Base-by-base conservation (phyloP, 2,113 vertebrate species). In the Girardinichthys multiradiatus region DNA sequence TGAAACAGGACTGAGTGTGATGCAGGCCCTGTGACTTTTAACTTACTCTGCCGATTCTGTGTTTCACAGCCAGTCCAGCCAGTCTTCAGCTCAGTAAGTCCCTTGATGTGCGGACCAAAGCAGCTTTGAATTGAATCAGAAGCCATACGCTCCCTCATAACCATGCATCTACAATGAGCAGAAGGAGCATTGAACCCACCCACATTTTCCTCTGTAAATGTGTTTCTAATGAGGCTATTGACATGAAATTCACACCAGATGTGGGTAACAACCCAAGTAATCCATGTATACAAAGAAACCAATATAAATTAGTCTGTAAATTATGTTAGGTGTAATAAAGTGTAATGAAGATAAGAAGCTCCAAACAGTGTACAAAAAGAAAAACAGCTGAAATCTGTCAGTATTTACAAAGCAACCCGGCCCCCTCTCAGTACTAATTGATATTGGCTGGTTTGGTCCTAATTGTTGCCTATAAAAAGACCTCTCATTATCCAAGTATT, bases 121-220 rank as follows among this genome's bases (percentile, higher is more conserved):
- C 92, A 92, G 92, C 92, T 90, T 92, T 93, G 87, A 93, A 94
- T 93, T 81, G 80, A 86, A 91, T 93, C 93, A 89, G 86, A 89
- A 81, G 87, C 89, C 89, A 77, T 86, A 90, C 92, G 89, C 91
- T 92, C 76, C 90, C 87, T 92, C 48, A n/a, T 54, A 54, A n/a
- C 24, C 37, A 54, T 54, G 17, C 21, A 54, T 54, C 48, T 54
- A 24, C 48, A n/a, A 21, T 21, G n/a, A 17, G 48, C 4, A 54
- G n/a, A 54, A 54, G 24, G 10, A 54, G 48, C 24, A 54, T n/a
- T n/a, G 48, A 54, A 54, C 21, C 48, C 48, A 7, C n/a, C 48
- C 24, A 24, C 48, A 7, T 11, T 54, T 54, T 54, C n/a, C 48
- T 54, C 4, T 54, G 24, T n/a, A 54, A 54, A 54, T 54, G 24